A percentile compares a stretch with the other conserved stretches of the same genome.
These are phyloP conservation scores for Rafetus swinhoei DNA, from an alignment of 2,113 vertebrate species.

Conservation along the genomic window DNA sequence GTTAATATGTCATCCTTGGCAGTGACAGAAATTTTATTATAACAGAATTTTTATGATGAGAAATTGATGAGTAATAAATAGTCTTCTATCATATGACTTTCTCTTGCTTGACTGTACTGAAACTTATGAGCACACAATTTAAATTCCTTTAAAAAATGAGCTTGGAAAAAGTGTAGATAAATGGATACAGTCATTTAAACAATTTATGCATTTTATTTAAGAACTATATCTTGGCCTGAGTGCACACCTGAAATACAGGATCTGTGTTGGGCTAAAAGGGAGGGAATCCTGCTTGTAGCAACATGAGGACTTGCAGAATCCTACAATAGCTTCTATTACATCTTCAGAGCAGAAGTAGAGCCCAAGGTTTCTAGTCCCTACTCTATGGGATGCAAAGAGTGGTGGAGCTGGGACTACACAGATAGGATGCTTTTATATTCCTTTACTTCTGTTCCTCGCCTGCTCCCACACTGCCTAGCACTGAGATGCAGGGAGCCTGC, in stretches of 20 bases:
- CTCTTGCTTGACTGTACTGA: background rate
- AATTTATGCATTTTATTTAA: background rate
- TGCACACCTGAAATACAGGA: background rate
- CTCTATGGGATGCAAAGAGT: background rate
- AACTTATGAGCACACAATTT: background rate
- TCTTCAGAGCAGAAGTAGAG: background rate
- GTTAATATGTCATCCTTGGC: background rate
- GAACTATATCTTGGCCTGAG: background rate
- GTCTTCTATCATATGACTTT: background rate
- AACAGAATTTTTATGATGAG: background rate
- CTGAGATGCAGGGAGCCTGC: background rate
- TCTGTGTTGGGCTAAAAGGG: accelerated
- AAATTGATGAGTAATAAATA: background rate
- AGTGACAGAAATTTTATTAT: background rate
- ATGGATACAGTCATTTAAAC: background rate
- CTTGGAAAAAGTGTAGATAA: background rate
- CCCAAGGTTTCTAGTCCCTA: background rate
- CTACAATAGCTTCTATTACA: background rate
- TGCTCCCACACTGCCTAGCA: background rate
- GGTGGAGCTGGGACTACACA: background rate
- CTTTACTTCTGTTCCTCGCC: background rate
- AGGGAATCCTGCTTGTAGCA: background rate
- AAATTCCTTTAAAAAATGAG: background rate
- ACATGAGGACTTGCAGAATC: background rate
- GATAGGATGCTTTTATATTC: background rate